These are phyloP conservation scores for Lagorchestes hirsutus DNA, from an alignment of 2,797 vertebrate genomes.

Conservation along the genomic window DNA sequence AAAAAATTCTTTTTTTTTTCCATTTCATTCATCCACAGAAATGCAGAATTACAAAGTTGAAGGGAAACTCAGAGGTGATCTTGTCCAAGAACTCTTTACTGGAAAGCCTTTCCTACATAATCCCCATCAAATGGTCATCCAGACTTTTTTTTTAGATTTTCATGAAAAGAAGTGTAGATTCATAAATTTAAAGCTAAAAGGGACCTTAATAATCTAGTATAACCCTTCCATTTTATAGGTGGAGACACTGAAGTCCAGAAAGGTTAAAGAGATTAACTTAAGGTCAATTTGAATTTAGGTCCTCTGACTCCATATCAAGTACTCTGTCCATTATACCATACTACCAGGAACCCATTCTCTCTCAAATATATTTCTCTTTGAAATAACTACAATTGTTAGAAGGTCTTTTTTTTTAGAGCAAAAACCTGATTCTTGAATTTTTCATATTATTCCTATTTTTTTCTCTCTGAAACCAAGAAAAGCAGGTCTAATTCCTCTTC, in stretches of 20 bases:
- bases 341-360: neutral
- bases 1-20: neutral
- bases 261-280: neutral
- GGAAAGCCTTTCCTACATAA: neutral
- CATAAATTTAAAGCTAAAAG: neutral
- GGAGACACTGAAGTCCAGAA: neutral
- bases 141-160: neutral
- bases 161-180: neutral
- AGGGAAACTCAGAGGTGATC: neutral
- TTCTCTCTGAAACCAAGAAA: neutral
- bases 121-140: neutral
- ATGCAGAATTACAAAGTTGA: neutral
- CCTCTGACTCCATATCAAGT: neutral
- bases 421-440: neutral
- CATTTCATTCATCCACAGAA: neutral
- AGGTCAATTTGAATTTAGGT: neutral
- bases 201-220: neutral
- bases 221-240: neutral
- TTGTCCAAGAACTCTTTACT: neutral
- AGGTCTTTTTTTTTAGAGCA: neutral
- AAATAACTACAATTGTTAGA: neutral
- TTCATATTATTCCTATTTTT: neutral
- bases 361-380: neutral
- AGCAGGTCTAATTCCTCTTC: neutral
- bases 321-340: neutral